These are phyloP conservation scores for Geopemphigus sp. DNA, from an alignment of 1,140 invertebrate genomes.

Conservation along the genomic window DNA sequence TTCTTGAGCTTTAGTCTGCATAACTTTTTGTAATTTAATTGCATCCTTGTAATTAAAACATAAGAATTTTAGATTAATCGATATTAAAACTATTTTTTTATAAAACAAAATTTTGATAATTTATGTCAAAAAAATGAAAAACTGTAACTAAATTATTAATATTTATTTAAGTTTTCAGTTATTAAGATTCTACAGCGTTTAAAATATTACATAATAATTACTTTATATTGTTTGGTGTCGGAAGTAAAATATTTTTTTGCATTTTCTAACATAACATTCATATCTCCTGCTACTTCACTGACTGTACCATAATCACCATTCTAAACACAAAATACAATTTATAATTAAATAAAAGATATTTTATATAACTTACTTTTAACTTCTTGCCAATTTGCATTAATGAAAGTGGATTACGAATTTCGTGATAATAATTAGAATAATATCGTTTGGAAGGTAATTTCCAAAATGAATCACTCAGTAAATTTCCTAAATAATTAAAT, in stretches of 20 bases:
- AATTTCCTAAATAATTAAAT: conserved; percentile 58
- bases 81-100: background rate
- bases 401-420: conserved; percentile 94
- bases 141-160: background rate
- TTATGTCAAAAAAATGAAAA: background rate
- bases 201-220: conserved; percentile 54
- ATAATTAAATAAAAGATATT: background rate
- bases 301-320: conserved; percentile 81
- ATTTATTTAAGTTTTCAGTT: background rate
- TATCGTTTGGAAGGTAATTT: conserved; percentile 83
- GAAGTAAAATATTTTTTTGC: conserved; percentile 91
- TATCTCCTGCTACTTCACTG: conserved; percentile 86
- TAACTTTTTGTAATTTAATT: conserved; percentile 75
- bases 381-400: conserved; percentile 89
- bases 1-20: conserved; percentile 83
- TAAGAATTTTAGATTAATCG: conserved; percentile 7
- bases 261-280: conserved; percentile 99
- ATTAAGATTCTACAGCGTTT: background rate
- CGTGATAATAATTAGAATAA: conserved; percentile 97
- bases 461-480: conserved; percentile 86
- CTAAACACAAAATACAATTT: conserved; percentile 55
- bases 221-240: conserved; percentile 83
- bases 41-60: conserved; percentile 63
- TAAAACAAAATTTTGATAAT: background rate
- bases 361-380: conserved; percentile 65